Evolutionary conservation across 2,797 vertebrate species (phyloP).

Genomic region (Sebastes cheni): DNA sequence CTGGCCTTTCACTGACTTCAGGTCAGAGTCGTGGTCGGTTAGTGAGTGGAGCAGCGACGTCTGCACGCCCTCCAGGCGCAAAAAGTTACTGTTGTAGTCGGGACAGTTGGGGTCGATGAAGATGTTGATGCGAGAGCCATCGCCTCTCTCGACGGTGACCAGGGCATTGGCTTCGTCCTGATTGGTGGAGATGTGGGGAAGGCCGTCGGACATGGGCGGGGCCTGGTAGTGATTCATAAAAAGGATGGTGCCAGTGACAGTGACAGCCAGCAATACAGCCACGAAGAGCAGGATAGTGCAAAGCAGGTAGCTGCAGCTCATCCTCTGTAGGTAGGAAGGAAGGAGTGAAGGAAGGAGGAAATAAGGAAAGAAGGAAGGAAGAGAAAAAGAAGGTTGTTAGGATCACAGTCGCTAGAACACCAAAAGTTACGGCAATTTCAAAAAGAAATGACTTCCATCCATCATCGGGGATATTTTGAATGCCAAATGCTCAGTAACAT

Average conservation of each 20-base stretch:
- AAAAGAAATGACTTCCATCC: slow-evolving; percentile 41
- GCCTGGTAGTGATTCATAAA: slow-evolving; percentile 94
- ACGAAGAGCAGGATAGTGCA: slow-evolving; percentile 95
- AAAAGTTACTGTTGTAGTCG: slow-evolving; percentile 86
- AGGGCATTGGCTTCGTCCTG: slow-evolving; percentile 92
- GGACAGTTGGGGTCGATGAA: slow-evolving; percentile 98
- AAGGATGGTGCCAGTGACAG: slow-evolving; percentile 91
- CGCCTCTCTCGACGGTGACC: slow-evolving; percentile 94
- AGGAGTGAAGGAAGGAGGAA: not conserved
- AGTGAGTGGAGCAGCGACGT: slow-evolving; percentile 89
- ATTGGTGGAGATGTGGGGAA: slow-evolving; percentile 93
- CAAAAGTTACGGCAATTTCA: not conserved
- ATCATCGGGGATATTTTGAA: slow-evolving; percentile 33
- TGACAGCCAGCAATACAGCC: slow-evolving; percentile 91
- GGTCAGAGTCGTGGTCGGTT: slow-evolving; percentile 86
- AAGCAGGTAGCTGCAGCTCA: slow-evolving; percentile 92
- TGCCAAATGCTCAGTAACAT: slow-evolving; percentile 22
- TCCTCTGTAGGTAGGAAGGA: slow-evolving; percentile 81
- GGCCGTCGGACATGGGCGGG: slow-evolving; percentile 88
- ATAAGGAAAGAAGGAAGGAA: not conserved
- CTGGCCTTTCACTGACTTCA: slow-evolving; percentile 87
- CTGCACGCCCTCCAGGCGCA: slow-evolving; percentile 92
- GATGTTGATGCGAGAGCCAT: slow-evolving; percentile 95
- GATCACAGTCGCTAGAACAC: slow-evolving; percentile 3
- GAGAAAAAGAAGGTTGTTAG: slow-evolving; percentile 16